phyloP scores from a whole-genome alignment of 2,888 invertebrate genomes.

The Tetranychus truncatus region DNA sequence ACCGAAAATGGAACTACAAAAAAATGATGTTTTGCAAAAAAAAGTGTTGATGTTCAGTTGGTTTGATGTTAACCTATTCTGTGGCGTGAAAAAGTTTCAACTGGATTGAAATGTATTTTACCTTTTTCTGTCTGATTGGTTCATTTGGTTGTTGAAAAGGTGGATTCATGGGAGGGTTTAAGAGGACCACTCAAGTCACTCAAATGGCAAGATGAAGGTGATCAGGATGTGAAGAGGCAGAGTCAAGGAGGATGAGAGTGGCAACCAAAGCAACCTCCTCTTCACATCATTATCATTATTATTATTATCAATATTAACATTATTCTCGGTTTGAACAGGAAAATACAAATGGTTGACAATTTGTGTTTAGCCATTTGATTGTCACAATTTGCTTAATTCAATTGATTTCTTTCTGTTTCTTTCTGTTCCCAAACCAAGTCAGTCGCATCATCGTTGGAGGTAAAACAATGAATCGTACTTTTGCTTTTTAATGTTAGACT shows the following conservation, averaged over 20 bases:
- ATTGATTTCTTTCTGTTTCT: too few species aligned
- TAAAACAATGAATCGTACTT: too few species aligned
- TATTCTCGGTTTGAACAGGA: too few species aligned
- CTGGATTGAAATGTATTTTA: not conserved
- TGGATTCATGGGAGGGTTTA: not conserved
- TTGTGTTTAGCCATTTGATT: too few species aligned
- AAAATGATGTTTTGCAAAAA: not conserved
- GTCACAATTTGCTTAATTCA: too few species aligned
- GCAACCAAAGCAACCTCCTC: not conserved
- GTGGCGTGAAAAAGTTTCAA: not conserved
- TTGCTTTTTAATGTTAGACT: too few species aligned
- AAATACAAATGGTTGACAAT: too few species aligned
- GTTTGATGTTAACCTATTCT: not conserved
- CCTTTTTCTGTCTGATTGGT: not conserved
- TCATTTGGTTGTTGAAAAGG: not conserved
- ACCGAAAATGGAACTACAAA: not conserved
- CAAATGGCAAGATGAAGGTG: not conserved
- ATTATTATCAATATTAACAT: too few species aligned
- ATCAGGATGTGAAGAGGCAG: not conserved
- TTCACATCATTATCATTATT: too few species aligned
- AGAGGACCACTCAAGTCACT: not conserved
- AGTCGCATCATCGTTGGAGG: too few species aligned
- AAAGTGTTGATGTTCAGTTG: not conserved
- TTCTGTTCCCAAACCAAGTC: too few species aligned
- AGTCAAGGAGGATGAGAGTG: not conserved